phyloP scores from a whole-genome alignment of 2,888 invertebrate species.

The Agonopterix subpropinquella region DNA sequence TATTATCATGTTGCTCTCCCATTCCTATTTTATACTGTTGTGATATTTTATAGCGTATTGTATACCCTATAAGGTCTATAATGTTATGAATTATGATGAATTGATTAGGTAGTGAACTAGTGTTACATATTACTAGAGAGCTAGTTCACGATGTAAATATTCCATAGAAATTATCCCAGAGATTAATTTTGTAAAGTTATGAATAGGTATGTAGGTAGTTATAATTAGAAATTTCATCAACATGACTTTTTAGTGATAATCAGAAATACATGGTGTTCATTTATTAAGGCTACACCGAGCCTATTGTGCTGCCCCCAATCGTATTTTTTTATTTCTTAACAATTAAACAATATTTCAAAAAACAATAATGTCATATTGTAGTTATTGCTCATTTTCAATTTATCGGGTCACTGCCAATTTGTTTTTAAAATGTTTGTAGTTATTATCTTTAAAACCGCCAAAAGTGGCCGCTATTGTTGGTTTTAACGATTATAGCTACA shows the following conservation, averaged over 20 bases:
- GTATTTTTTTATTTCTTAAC: too few species aligned
- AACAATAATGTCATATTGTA: too few species aligned
- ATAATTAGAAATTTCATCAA: constrained; percentile 19
- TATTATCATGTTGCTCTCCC: background rate
- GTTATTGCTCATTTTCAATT: too few species aligned
- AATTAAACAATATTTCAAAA: too few species aligned
- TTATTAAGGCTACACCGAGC: background rate
- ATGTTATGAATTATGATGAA: constrained; percentile 3
- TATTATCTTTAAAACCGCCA: too few species aligned
- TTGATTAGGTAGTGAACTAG: constrained; percentile 11
- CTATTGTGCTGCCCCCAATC: too few species aligned
- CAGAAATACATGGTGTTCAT: background rate
- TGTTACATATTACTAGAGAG: constrained; percentile 7
- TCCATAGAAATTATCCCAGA: constrained; percentile 13
- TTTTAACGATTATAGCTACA: too few species aligned
- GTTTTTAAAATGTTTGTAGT: too few species aligned
- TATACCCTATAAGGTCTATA: background rate
- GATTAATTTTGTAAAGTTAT: constrained; percentile 31
- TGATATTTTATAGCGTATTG: constrained; percentile 5
- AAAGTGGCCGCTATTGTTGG: too few species aligned
- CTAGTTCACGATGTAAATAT: constrained; percentile 24
- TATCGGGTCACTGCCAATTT: too few species aligned
- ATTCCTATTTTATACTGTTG: constrained; percentile 6
- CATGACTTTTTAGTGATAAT: constrained; percentile 25
- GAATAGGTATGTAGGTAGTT: constrained; percentile 1